phyloP scores from a whole-genome alignment of 2,113 vertebrate genomes.

The Hippocampus comes region DNA sequence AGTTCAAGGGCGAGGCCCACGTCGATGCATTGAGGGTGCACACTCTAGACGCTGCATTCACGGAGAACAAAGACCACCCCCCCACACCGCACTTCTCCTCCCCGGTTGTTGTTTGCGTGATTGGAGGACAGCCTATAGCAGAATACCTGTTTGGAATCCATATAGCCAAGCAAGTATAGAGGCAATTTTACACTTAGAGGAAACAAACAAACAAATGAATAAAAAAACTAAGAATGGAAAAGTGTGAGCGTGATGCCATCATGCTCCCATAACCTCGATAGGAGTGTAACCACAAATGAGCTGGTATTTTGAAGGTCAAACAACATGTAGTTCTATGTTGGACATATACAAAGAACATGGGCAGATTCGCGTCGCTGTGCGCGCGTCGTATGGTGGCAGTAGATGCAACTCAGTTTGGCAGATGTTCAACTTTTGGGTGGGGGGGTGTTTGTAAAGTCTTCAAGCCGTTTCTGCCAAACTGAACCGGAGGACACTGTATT shows the following conservation, averaged over 20 bases:
- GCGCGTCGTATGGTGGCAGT: too few relatives aligned
- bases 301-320: not conserved
- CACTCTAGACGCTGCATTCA: constrained; percentile 34
- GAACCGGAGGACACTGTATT: too few relatives aligned
- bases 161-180: constrained; percentile 7
- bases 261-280: not conserved
- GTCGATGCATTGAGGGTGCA: constrained; percentile 43
- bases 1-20: constrained; percentile 60
- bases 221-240: not conserved
- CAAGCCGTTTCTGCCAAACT: too few relatives aligned
- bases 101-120: not conserved
- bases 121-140: not conserved
- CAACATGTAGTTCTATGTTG: not conserved
- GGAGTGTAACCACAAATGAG: not conserved
- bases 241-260: not conserved
- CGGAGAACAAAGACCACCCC: constrained; percentile 38
- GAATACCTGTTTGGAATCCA: not conserved
- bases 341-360: not conserved
- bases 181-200: not conserved
- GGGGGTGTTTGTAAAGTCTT: too few relatives aligned
- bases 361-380: too few relatives aligned
- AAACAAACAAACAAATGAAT: not conserved
- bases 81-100: constrained; percentile 17
- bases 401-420: too few relatives aligned
- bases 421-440: too few relatives aligned